Base-by-base conservation (phyloP, 2,113 vertebrate genomes). In the Pseudorhombus dupliciocellatus region DNA sequence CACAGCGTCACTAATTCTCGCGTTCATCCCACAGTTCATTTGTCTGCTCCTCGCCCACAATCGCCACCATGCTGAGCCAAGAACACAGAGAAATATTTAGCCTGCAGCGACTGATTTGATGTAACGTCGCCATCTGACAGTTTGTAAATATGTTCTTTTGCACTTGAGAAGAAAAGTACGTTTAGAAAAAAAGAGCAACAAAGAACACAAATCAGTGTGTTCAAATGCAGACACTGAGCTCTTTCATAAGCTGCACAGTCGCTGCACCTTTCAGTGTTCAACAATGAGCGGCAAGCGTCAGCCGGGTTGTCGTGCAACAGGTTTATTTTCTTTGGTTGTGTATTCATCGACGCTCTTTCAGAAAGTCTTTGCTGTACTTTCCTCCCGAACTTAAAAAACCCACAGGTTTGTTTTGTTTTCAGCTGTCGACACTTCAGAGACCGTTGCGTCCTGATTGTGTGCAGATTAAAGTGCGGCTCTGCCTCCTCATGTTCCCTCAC, bases 31-130 rank as follows among this genome's bases (percentile, higher is more conserved):
- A 37, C 9, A 37, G 34, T 64, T 50, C n/a, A 65, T 85, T 71
- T 75, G 53, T 71, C 24, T 58, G 42, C 59, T 82, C 18, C 14
- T 72, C 75, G 77, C 26, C 34, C 7, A 25, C 73, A 50, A 80
- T 75, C 61, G 59, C 58, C 30, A 5, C 60, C 70, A 66, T 2
- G n/a, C 73, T 74, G 73, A 66, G 76, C 51, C 44, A 56, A 57
- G 78, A 53, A 73, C 16, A 59, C 28, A 18, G 10, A n/a, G n/a
- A 26, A 30, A 81, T 56, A 20, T 67, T 73, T 15, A 68, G 58
- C 75, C 81, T 72, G 70, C 67, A 70, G 66, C 18, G 57, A 70
- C 50, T 59, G 52, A 69, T 83, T 77, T 67, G 48, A 70, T 70
- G n/a, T 18, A 10, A n/a, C n/a, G 12, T 67, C 52, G 34, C 63